Evolutionary conservation across 2,113 vertebrate species (phyloP).

Genomic region (Chaetorhynchus papuensis): DNA sequence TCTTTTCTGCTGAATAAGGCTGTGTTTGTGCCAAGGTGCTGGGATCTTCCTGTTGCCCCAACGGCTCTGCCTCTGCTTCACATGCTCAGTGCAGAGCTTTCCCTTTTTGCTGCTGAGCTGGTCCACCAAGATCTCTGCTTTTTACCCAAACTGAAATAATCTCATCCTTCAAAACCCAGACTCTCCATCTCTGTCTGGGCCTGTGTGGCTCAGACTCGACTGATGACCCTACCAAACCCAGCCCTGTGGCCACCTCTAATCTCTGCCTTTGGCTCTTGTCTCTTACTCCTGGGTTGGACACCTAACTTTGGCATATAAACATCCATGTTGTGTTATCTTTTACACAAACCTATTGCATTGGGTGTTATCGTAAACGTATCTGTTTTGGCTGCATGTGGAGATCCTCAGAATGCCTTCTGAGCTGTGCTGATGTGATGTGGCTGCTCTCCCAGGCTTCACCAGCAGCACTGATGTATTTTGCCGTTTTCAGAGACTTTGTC

Average conservation of each 20-base stretch:
- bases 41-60: not conserved
- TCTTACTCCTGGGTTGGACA: not conserved
- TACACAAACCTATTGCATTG: not conserved
- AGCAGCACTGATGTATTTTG: not conserved
- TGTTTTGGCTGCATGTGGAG: not conserved
- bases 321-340: not conserved
- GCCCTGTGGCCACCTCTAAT: not conserved
- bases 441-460: not conserved
- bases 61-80: rapidly evolving
- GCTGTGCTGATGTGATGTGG: not conserved
- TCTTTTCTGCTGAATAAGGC: conserved; percentile 30
- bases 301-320: not conserved
- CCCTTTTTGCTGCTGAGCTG: not conserved
- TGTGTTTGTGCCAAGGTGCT: not conserved
- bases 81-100: not conserved
- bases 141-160: not conserved
- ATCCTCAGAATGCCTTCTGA: not conserved
- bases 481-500: not conserved
- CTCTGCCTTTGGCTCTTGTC: not conserved
- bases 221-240: not conserved
- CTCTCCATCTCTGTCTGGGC: rapidly evolving
- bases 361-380: not conserved
- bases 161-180: not conserved
- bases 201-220: rapidly evolving
- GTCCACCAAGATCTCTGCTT: not conserved